phyloP scores from a whole-genome alignment of 2,888 invertebrate genomes.

The Laspeyria flexula region DNA sequence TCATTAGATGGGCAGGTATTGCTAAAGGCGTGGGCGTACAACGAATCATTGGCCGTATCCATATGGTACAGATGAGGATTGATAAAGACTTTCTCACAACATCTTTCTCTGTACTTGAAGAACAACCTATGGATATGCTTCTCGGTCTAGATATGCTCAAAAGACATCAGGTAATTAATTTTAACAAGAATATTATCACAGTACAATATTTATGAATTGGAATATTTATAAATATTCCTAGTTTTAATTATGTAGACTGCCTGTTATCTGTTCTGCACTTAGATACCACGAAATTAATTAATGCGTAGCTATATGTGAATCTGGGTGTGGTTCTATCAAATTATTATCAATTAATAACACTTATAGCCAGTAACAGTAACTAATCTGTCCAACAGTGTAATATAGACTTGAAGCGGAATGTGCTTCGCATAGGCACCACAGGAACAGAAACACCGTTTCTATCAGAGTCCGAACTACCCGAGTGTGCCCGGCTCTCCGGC shows the following conservation, averaged over 20 bases:
- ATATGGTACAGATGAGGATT: conserved; percentile 98
- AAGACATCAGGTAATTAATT: conserved; percentile 93
- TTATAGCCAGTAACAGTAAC: too few species aligned
- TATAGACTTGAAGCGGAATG: conserved; percentile 95
- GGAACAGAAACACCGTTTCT: conserved; percentile 96
- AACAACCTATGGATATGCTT: conserved; percentile 99
- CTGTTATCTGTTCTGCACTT: too few species aligned
- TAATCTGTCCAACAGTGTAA: conserved; percentile 87
- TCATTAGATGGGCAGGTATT: conserved; percentile 94
- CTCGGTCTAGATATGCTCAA: conserved; percentile 99
- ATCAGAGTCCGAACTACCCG: conserved; percentile 88
- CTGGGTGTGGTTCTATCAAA: too few species aligned
- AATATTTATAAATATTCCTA: too few species aligned
- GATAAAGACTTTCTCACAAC: conserved; percentile 97
- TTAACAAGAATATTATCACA: too few species aligned
- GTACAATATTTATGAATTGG: too few species aligned
- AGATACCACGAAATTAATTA: too few species aligned
- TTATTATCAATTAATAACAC: too few species aligned
- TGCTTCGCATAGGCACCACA: conserved; percentile 96
- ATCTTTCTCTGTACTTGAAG: conserved; percentile 98
- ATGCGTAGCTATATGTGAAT: too few species aligned
- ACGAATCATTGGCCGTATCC: conserved; percentile 97
- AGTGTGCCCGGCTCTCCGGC: conserved; percentile 92
- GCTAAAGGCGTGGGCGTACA: conserved; percentile 99
- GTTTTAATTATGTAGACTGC: too few species aligned